Base-by-base conservation (phyloP, 2,113 vertebrate genomes). In the Edolisoma coerulescens region DNA sequence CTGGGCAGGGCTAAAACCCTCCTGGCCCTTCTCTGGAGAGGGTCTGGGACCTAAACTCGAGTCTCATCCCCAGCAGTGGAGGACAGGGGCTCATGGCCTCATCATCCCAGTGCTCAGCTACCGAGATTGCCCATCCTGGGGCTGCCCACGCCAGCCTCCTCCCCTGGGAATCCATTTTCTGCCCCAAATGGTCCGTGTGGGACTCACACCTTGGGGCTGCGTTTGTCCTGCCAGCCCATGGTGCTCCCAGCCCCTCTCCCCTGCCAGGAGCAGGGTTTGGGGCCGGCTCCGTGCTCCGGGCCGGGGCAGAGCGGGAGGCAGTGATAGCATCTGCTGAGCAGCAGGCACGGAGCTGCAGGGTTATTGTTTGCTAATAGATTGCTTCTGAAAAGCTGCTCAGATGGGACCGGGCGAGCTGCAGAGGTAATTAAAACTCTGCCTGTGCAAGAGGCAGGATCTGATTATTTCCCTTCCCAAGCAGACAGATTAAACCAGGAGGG, bases 351-450 rank as follows among this genome's bases (percentile, higher is more conserved):
- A 86, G 91, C 95, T 45, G 67, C 54, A 8, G 91, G 96, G 91
- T 95, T 95, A 96, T 95, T 97, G 97, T 97, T 96, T 90, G 95
- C 89, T 97, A 95, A 96, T 95, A 78, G 96, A 97, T 97, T 95
- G 95, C 94, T 95, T 96, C 76, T 95, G 97, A 96, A 95, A 97
- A 85, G 92, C 95, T 90, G 95, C 93, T 97, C 96, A 54, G 64
- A 57, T 93, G 97, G 97, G 97, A 96, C 90, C 75, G 19, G 89
- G 63, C n/a, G 1, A 87, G 93, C 94, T 97, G 87, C 97, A 95
- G 91, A 97, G 95, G 97, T 97, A 97, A 97, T 97, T 97, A 97
- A 97, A 97, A 97, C 92, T 97, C 92, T 90, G 94, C 52, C 95
- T 92, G 89, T 96, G 94, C 96, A 97, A 91, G 94, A 97, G 77